phyloP scores from a whole-genome alignment of 2,888 invertebrate genomes.

The Chloromyia formosa region DNA sequence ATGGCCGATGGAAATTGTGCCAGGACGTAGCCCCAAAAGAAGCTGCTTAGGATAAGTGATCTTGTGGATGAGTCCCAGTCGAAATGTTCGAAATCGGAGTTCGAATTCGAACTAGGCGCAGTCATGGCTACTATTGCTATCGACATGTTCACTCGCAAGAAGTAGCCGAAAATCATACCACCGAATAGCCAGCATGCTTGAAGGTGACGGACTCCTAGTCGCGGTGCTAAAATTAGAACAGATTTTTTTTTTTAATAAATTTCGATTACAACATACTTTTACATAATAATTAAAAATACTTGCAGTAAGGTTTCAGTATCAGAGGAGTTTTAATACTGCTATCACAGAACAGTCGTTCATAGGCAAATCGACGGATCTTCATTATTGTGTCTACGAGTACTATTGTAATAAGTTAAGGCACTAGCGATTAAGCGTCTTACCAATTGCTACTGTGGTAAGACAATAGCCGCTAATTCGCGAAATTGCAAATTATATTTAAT shows the following conservation, averaged over 20 bases:
- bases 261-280: background rate
- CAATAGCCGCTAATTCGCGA: no score
- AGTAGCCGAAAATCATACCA: slow-evolving; percentile 71
- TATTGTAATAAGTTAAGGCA: no score
- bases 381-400: no score
- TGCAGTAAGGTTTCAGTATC: background rate
- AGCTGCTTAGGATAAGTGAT: slow-evolving; percentile 74
- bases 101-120: background rate
- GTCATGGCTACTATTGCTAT: slow-evolving; percentile 82
- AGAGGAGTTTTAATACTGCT: background rate
- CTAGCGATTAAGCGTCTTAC: no score
- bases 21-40: slow-evolving; percentile 82
- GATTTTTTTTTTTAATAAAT: slow-evolving; percentile 42
- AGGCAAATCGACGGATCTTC: no score
- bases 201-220: slow-evolving; percentile 71
- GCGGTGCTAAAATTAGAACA: slow-evolving; percentile 61
- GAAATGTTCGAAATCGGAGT: slow-evolving; percentile 58
- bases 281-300: background rate
- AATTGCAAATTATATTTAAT: no score
- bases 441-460: no score
- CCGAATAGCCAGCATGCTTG: slow-evolving; percentile 71
- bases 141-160: slow-evolving; percentile 74
- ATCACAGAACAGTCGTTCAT: no score
- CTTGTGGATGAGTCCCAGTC: slow-evolving; percentile 66
- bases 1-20: slow-evolving; percentile 75